Evolutionary conservation across 2,113 vertebrate species (phyloP), one percentile per base, ranked within the genome.

Genomic region (Gallinago jamesoni): DNA sequence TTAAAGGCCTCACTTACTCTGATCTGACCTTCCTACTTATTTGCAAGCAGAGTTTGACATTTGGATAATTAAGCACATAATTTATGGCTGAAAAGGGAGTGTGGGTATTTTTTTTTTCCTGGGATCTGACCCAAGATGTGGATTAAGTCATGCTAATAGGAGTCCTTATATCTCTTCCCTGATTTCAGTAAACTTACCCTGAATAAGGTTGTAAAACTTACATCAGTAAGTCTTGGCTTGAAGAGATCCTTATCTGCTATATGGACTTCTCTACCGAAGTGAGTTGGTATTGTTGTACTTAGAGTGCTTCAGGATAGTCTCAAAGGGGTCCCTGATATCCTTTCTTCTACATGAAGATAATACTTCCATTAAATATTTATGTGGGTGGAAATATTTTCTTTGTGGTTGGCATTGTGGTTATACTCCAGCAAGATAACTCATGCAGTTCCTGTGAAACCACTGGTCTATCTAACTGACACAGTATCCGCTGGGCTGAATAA

Each of bases 51-150:
- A 89, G 57, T 72, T 60, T 96, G 89, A 92, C 84, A 92, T 89
- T 84, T 94, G 88, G 76, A 90, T 94, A 94, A 93, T 97, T 90
- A 96, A 91, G 56, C 76, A 68, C 41, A n/a, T 87, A 90, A 96
- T 91, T 89, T 94, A 92, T 82, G 77, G 55, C 59, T 91, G 89
- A 93, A 92, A 93, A 79, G 25, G 35, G 70, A 91, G 47, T 62
- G 11, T 31, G 39, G 22, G 2, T 55, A 9, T 41, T 14, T 64
- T 66, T 17, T 17, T 67, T 78, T n/a, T 62, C 10, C 41, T 92
- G 16, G 28, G 47, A 37, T 92, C 37, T 96, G 69, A 75, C 83
- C 66, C 41, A 50, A 91, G 30, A 39, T 82, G 22, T 55, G 21
- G 52, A 28, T 85, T 85, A 84, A 89, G 76, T 72, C 73, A 47